phyloP scores from a whole-genome alignment of 2,113 vertebrate species.

The Siniperca knerii region DNA sequence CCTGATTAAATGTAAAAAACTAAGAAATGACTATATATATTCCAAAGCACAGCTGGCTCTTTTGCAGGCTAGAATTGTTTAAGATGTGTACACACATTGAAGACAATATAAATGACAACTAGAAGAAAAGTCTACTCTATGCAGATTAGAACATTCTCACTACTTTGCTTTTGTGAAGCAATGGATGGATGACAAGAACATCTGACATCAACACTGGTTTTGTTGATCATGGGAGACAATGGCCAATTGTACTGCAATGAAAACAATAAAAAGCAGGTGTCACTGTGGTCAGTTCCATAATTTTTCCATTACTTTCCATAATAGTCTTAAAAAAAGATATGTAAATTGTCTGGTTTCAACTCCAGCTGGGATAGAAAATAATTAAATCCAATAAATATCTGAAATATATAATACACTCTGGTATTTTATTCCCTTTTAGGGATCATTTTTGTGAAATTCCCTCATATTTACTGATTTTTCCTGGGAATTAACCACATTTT shows the following conservation, averaged over 20 bases:
- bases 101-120: background rate
- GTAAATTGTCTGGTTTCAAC: background rate
- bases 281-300: background rate
- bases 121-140: background rate
- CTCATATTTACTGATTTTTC: slow-evolving; percentile 40
- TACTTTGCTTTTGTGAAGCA: background rate
- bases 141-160: background rate
- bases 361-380: background rate
- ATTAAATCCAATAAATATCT: slow-evolving; percentile 15
- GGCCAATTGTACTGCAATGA: background rate
- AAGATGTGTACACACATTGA: background rate
- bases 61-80: background rate
- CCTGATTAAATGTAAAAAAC: no score
- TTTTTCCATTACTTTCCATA: background rate
- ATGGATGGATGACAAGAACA: background rate
- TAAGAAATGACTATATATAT: background rate
- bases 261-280: background rate
- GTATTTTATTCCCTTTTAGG: slow-evolving; percentile 7
- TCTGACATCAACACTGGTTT: background rate
- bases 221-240: background rate
- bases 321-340: background rate
- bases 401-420: background rate
- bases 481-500: slow-evolving; percentile 29
- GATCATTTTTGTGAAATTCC: background rate
- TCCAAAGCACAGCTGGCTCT: background rate